Percentiles rank a stretch among this genome's conserved stretches.
These are phyloP conservation scores for Mustela nigripes DNA, from an alignment of 2,113 vertebrate species.

Conservation along the genomic window DNA sequence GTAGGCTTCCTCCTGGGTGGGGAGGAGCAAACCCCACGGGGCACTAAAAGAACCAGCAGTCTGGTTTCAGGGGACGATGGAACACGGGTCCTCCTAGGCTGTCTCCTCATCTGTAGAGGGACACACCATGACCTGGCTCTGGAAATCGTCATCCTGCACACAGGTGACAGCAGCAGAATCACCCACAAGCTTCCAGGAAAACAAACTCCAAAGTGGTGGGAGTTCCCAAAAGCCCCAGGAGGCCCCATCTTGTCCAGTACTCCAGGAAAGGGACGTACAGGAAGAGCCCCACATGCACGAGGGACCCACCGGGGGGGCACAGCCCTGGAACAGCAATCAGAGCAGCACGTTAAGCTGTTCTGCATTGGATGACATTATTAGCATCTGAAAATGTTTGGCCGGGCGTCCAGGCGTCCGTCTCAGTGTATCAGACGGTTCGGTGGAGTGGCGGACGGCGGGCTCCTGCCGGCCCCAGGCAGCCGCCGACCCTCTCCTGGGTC, in stretches of 20 bases:
- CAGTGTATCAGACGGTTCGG: not conserved
- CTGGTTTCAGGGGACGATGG: no score
- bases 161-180: not conserved
- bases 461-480: not conserved
- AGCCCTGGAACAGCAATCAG: not conserved
- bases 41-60: not conserved
- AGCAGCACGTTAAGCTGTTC: not conserved
- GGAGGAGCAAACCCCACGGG: not conserved
- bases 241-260: accelerated
- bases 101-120: not conserved
- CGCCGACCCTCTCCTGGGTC: not conserved
- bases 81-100: not conserved
- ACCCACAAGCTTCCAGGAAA: not conserved
- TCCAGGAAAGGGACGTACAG: accelerated
- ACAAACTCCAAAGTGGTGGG: not conserved
- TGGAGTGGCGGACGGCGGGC: not conserved
- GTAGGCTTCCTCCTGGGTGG: not conserved
- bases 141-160: accelerated
- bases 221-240: not conserved
- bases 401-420: no score
- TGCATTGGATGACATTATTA: accelerated
- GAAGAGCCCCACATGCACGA: accelerated
- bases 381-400: accelerated
- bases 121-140: not conserved
- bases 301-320: accelerated